Base-by-base conservation (phyloP, 2,888 invertebrate genomes). In the Orthosia incerta region DNA sequence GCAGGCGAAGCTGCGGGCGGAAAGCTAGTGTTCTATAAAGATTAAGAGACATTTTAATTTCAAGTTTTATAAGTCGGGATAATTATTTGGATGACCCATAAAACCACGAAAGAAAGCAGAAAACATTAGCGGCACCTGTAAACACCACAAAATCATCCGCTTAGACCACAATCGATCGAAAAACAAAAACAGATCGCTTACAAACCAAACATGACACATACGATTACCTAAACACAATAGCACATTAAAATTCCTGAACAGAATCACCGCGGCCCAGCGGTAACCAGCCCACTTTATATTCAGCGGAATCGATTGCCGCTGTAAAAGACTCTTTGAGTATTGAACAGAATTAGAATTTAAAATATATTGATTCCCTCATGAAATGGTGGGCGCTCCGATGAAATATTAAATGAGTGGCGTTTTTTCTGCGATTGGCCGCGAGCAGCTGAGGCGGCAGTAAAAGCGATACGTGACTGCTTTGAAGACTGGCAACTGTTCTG, bases 381-480 rank as follows among this genome's bases (percentile, higher is more conserved):
- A 92, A 89, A 86, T 88, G 84, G 85, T 78, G 79, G 76, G 66
- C 78, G 84, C 84, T 84, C 82, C 86, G 90, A 94, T 94, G 93
- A 94, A 94, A 95, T 94, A 94, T 88, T 84, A 85, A 84, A 84
- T 76, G 80, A 74, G 59, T 69, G 71, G 79, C 57, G 65, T 83
- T 83, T 94, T 94, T 94, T 94, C 93, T 93, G 92, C 93, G 91
- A 95, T 95, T 95, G 94, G 91, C 88, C 86, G 85, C 89, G 86
- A 90, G 91, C 94, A 95, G 94, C 95, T 95, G 95, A 93, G 94
- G 85, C 92, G 93, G 94, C 88, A 92, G 94, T 96, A 96, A 96
- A 96, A 94, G 86, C 87, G 90, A 91, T 86, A 96, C 96, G 96
- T 96, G 96, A 95, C 95, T 70, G 80, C 69, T 60, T 69, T 56